These are phyloP conservation scores for Bambusicola thoracicus DNA, from an alignment of 2,113 vertebrate genomes.

Conservation along the genomic window DNA sequence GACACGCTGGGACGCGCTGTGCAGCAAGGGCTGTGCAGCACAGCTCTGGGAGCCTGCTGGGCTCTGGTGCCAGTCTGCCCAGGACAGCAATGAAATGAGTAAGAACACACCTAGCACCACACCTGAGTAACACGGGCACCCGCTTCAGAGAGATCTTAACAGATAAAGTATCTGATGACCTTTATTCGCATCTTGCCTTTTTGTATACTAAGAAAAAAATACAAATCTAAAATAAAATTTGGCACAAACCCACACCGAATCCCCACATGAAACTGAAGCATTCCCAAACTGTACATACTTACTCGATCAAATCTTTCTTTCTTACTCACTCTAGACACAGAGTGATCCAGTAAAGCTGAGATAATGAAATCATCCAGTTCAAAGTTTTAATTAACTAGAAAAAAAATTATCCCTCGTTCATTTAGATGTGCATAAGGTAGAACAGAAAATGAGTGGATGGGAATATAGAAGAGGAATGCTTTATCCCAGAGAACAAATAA, in stretches of 20 bases:
- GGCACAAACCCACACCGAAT: not conserved
- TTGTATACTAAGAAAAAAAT: not conserved
- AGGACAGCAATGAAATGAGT: not conserved
- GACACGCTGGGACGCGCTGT: accelerated
- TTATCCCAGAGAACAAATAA: not conserved
- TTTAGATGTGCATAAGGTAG: not conserved
- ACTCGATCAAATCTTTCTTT: constrained; percentile 11
- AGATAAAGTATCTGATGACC: not conserved
- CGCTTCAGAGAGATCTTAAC: not conserved
- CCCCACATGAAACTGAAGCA: not conserved
- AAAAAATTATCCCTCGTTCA: not conserved
- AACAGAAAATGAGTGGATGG: not conserved
- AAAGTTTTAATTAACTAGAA: not conserved
- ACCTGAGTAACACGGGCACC: not conserved
- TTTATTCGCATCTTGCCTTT: not conserved
- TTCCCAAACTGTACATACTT: not conserved
- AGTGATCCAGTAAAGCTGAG: not conserved
- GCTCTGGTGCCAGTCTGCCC: not conserved
- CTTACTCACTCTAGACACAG: not conserved
- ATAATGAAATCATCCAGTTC: not conserved
- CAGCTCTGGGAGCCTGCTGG: not conserved
- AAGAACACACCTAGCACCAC: not conserved
- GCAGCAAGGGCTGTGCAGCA: not conserved
- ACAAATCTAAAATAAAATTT: not conserved
- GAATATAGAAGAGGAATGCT: not conserved